These are phyloP conservation scores for Stichopus chloronotus DNA, from an alignment of 35 echinoderm and acorn worm species.

Conservation along the genomic window DNA sequence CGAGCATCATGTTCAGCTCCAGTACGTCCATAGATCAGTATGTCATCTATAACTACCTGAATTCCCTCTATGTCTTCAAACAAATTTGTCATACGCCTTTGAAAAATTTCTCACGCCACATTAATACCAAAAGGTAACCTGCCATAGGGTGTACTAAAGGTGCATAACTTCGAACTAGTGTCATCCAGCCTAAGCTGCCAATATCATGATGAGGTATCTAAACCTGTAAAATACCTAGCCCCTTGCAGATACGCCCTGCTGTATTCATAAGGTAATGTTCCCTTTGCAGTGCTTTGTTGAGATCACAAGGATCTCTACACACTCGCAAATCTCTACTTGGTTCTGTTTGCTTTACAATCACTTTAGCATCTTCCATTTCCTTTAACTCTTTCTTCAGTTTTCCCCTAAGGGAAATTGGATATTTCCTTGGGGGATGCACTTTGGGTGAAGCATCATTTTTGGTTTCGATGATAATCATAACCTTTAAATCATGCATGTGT, in stretches of 20 bases:
- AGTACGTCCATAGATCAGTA: not conserved
- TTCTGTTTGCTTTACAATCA: not conserved
- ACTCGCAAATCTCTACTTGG: constrained; percentile 51
- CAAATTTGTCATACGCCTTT: constrained; percentile 32
- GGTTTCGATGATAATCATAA: too few species aligned
- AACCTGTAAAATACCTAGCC: constrained; percentile 43
- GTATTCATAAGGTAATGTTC: constrained; percentile 64
- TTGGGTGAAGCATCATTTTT: not conserved
- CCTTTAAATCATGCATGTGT: too few species aligned
- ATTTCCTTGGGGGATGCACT: not conserved
- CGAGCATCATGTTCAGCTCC: not conserved
- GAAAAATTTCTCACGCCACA: constrained; percentile 38
- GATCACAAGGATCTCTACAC: constrained; percentile 58
- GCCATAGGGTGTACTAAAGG: constrained; percentile 62
- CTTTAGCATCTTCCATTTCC: not conserved
- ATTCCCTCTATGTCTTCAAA: constrained; percentile 49
- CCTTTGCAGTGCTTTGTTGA: constrained; percentile 53
- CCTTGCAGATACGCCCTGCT: constrained; percentile 50
- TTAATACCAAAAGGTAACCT: constrained; percentile 61
- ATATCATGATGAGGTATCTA: constrained; percentile 66
- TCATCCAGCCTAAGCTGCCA: constrained; percentile 78
- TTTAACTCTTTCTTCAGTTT: not conserved
- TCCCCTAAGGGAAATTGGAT: not conserved
- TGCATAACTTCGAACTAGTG: constrained; percentile 70
- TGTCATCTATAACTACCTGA: constrained; percentile 29